Base-by-base conservation (phyloP, 2,797 vertebrate genomes). In the Phoxinus dragarum region DNA sequence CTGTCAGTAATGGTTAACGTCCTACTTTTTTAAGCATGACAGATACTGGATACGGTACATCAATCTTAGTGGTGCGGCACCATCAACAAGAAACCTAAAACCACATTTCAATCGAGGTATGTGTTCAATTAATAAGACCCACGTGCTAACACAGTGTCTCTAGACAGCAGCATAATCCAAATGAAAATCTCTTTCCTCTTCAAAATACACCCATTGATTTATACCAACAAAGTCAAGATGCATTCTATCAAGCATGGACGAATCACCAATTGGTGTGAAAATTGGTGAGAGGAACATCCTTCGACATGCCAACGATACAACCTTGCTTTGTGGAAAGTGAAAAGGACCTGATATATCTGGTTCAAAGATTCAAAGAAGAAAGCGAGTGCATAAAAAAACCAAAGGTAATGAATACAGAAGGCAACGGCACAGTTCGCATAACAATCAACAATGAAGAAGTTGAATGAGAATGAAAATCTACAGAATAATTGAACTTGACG, bases 1-100 rank as follows among this genome's bases (percentile, higher is more conserved):
- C 71, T 84, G 86, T 75, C 86, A 87, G 69, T 75, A 81, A 80
- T 69, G 67, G 56, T 75, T 75, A 80, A 81, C 40, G 36, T 84
- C 72, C 47, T 61, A 67, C 34, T 56, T 47, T 40, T 42, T 64
- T 9, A 80, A 82, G 49, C 64, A 11, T 47, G 81, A 75, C 81
- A 75, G 40, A 36, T 47, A 31, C 56, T 44, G 21, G 47, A 75
- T 17, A 68, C 59, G 49, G 68, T 67, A 44, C 19, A 80, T 56
- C n/a, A n/a, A 75, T 54, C 42, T 66, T 19, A 49, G 14, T 59
- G 23, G 44, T 4, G 16, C 34, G 8, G 44, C 44, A 52, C 3
- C 1, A 34, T 71, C 4, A 72, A 44, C 27, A 74, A 38, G 27
- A 64, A 44, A 49, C 47, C 14, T 14, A 27, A n/a, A 68, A 64